Conservation (phyloP, 2,888 invertebrate genomes). For the Drosophila mettleri region DNA sequence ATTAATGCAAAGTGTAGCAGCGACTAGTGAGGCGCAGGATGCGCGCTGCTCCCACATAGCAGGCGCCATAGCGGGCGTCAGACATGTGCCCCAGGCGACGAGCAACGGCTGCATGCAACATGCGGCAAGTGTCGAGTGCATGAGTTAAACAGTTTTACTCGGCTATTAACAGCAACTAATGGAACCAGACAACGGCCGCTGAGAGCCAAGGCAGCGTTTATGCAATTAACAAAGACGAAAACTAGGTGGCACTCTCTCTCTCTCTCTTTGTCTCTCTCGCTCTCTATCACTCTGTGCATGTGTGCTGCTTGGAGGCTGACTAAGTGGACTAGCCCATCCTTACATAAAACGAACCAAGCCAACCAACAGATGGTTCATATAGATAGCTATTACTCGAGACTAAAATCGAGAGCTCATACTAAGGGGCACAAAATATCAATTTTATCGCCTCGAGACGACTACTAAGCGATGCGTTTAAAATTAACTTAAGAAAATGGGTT, state of each 20-base stretch:
- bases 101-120: conserved; percentile 24
- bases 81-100: conserved; percentile 34
- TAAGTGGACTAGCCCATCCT: conserved; percentile 11
- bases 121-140: conserved; percentile 52
- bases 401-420: background rate
- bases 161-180: conserved; percentile 71
- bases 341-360: conserved; percentile 13
- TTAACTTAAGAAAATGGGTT: background rate
- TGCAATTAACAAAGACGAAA: conserved; percentile 66
- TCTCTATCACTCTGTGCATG: no score
- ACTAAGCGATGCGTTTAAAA: background rate
- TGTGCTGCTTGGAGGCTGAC: conserved; percentile 13
- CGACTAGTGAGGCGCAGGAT: conserved; percentile 2
- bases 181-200: conserved; percentile 54
- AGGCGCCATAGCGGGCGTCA: conserved; percentile 17
- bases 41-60: background rate
- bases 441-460: background rate
- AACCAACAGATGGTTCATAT: conserved; percentile 35
- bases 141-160: conserved; percentile 69
- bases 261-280: background rate
- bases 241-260: background rate
- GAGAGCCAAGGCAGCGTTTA: conserved; percentile 47
- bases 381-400: conserved; percentile 35
- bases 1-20: conserved; percentile 76
- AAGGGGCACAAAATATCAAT: conserved; percentile 1